These are phyloP conservation scores for Hypselothyrea guttata DNA, from an alignment of 2,888 invertebrate genomes.

Conservation along the genomic window DNA sequence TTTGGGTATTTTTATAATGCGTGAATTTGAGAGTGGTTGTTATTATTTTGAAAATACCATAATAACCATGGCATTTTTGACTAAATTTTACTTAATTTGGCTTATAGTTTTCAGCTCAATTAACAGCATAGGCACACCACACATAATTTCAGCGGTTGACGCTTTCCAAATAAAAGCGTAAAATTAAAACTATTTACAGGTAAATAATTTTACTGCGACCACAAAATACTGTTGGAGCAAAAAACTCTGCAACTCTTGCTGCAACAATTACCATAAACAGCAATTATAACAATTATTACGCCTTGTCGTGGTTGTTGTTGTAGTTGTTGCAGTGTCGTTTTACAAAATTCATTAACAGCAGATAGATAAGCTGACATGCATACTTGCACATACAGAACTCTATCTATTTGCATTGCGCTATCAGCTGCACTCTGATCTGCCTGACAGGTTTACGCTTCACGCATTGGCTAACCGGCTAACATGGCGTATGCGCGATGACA, in stretches of 20 bases:
- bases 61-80: neutral
- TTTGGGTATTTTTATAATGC: neutral
- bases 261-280: conserved; percentile 55
- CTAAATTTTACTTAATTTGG: conserved; percentile 5
- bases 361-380: no score
- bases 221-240: conserved; percentile 8
- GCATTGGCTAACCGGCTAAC: conserved; percentile 14
- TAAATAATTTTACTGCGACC: conserved; percentile 6
- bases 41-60: neutral
- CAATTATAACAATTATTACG: conserved; percentile 39
- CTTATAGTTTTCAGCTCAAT: conserved; percentile 7
- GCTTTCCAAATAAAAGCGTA: neutral
- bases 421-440: conserved; percentile 17
- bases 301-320: no score
- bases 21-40: neutral
- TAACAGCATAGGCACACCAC: conserved; percentile 10
- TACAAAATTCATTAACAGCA: conserved; percentile 42
- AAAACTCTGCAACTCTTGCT: conserved; percentile 44
- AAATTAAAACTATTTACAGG: conserved; percentile 2
- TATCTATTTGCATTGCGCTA: conserved; percentile 3
- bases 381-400: neutral
- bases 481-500: conserved; percentile 47
- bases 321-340: conserved; percentile 36
- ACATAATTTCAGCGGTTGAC: no score
- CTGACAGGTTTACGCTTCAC: conserved; percentile 5